These are phyloP conservation scores for Apeltes quadracus DNA, from an alignment of 2,113 vertebrate genomes.

Conservation along the genomic window DNA sequence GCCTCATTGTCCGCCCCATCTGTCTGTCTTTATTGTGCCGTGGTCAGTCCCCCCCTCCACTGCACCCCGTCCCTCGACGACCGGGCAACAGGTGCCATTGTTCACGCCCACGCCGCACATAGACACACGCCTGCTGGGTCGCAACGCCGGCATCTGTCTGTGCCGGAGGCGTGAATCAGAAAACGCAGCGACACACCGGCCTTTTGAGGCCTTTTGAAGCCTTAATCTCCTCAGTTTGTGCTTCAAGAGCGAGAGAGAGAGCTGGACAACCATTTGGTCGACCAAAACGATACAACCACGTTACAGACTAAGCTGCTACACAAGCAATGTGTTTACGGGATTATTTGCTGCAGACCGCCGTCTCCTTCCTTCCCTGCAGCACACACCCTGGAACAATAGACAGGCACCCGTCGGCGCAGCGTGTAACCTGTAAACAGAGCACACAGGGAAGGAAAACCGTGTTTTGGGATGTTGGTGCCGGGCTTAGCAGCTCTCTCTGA, in stretches of 20 bases:
- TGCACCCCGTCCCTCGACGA: too few relatives aligned
- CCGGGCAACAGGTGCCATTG: slow-evolving; percentile 79
- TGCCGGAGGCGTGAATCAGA: slow-evolving; percentile 12
- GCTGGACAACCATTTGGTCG: slow-evolving; percentile 1
- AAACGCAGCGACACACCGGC: slow-evolving; percentile 9
- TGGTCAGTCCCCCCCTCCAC: slow-evolving; percentile 48
- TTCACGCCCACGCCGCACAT: slow-evolving; percentile 46
- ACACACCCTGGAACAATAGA: background rate
- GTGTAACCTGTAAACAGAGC: slow-evolving; percentile 35
- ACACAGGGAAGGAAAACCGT: slow-evolving; percentile 45
- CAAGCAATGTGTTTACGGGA: background rate
- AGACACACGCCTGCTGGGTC: slow-evolving; percentile 29
- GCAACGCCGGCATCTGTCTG: slow-evolving; percentile 55
- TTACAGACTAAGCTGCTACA: background rate
- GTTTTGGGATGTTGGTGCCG: slow-evolving; percentile 44
- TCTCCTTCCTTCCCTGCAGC: background rate
- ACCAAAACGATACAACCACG: background rate
- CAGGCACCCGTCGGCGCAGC: slow-evolving; percentile 13
- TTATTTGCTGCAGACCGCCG: background rate
- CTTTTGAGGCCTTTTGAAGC: too few relatives aligned
- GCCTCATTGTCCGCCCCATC: slow-evolving; percentile 73
- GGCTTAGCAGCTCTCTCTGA: slow-evolving; percentile 54
- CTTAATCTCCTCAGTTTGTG: slow-evolving; percentile 10
- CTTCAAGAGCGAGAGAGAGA: background rate
- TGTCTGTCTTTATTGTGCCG: slow-evolving; percentile 72